phyloP scores from a whole-genome alignment of 2,113 vertebrate species.

The Cygnus atratus region DNA sequence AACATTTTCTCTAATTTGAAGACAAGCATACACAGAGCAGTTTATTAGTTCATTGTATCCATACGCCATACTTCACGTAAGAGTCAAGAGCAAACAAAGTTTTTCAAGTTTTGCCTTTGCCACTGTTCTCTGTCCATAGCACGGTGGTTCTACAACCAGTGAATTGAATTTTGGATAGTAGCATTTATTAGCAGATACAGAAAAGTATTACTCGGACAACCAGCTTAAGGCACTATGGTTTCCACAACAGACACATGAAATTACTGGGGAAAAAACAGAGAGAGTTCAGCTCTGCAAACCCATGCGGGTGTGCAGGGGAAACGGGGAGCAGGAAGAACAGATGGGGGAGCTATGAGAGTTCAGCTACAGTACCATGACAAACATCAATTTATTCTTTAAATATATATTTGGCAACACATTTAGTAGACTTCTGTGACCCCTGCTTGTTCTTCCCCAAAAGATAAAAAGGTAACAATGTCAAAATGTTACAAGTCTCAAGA shows the following conservation, averaged over 20 bases:
- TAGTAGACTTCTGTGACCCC: not conserved
- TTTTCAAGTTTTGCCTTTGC: not conserved
- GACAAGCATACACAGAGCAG: not conserved
- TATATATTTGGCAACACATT: not conserved
- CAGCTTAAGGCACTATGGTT: conserved; percentile 48
- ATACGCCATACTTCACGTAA: not conserved
- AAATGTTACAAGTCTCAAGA: not conserved
- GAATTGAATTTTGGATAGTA: not conserved
- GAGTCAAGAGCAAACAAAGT: not conserved
- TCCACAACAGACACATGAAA: not conserved
- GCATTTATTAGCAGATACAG: not conserved
- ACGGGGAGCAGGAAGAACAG: too few relatives aligned
- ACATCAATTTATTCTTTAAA: not conserved
- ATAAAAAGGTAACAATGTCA: not conserved
- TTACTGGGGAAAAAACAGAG: not conserved
- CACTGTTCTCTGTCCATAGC: not conserved
- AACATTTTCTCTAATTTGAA: not conserved
- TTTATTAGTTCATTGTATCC: not conserved
- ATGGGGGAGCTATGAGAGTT: not conserved
- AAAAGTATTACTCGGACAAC: not conserved
- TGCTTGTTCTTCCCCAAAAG: not conserved
- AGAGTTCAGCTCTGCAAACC: not conserved
- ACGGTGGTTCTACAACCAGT: not conserved
- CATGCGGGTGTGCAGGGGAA: too few relatives aligned
- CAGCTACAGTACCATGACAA: not conserved